Base-by-base conservation (phyloP, 2,113 vertebrate species). In the Pygoscelis adeliae region DNA sequence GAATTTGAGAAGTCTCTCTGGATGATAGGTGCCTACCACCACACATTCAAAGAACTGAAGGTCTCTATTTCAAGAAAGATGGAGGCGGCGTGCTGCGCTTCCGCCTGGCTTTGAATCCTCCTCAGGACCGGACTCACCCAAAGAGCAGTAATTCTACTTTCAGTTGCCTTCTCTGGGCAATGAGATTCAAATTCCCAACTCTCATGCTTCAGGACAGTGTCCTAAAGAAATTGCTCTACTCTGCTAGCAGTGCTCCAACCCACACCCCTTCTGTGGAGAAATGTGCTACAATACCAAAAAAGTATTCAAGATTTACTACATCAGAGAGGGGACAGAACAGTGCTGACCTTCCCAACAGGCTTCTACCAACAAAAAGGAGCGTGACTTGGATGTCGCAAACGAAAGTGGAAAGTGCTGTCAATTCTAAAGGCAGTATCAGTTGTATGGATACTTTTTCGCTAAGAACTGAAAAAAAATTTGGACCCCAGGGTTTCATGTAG, bases 1-100 rank as follows among this genome's bases (percentile, higher is more conserved):
- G 47, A 83, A 49, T 50, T 63, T n/a, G 32, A 36, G 47, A 79
- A 56, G 36, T 73, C 34, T 70, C 27, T 38, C 30, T 52, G 59
- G 44, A 34, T n/a, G 29, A 66, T 0, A 74, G 16, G 13, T 53
- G 36, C 17, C 32, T 38, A 76, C 16, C 38, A 67, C 16, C 7
- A 67, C 11, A 71, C 3, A 6, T 34, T n/a, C 49, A 44, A 71
- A 88, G 55, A 90, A 53, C 21, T 4, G 34, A 67, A 74, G 42
- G 16, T 29, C 25, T 82, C 50, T 55, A 5, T 63, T 77, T 82
- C 58, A 59, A 59, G 53, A 62, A 58, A 76, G 38, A 58, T 4
- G 5, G 38, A 85, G 20, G 23, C 2, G 3, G 32, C 2, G 17
- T 65, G 32, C 25, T 47, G 23, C 0, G 0, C 27, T 83, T 77